Evolutionary conservation across 2,888 invertebrate species (phyloP).

Genomic region (Argyra leucocephala): DNA sequence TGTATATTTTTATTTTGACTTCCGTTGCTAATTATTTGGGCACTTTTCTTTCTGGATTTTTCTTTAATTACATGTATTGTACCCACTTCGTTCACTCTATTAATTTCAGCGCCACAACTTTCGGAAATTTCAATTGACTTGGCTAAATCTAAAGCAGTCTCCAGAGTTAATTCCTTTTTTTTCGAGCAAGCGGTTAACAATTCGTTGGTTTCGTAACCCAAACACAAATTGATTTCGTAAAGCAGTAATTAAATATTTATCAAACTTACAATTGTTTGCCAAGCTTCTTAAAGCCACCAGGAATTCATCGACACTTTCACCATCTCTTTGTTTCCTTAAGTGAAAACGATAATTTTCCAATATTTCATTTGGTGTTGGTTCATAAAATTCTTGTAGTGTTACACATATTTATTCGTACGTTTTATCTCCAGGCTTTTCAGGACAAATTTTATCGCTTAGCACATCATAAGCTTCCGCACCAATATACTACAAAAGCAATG

Average conservation of each 20-base stretch:
- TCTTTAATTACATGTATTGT: no score
- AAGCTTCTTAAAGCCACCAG: conserved; percentile 25
- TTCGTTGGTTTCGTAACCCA: conserved; percentile 28
- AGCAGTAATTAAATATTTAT: conserved; percentile 26
- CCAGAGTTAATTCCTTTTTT: conserved; percentile 23
- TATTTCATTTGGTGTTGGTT: conserved; percentile 27
- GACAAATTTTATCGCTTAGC: no score
- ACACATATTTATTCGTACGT: neutral
- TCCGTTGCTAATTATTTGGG: no score
- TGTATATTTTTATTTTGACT: no score
- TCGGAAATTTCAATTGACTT: conserved; percentile 26
- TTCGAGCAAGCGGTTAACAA: no score
- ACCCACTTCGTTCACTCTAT: no score
- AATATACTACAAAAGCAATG: no score
- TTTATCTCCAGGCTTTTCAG: neutral
- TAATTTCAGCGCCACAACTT: conserved; percentile 21
- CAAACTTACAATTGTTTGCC: conserved; percentile 25
- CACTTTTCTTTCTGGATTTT: no score
- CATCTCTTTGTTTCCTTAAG: conserved; percentile 26
- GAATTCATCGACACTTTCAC: conserved; percentile 25
- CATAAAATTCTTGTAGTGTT: conserved; percentile 9
- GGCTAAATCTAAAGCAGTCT: conserved; percentile 26
- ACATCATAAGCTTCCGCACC: no score
- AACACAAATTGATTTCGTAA: conserved; percentile 30
- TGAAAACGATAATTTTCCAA: conserved; percentile 27